Conservation (phyloP, 2,888 invertebrate genomes). For the Chaetogeoica ovagalla region DNA sequence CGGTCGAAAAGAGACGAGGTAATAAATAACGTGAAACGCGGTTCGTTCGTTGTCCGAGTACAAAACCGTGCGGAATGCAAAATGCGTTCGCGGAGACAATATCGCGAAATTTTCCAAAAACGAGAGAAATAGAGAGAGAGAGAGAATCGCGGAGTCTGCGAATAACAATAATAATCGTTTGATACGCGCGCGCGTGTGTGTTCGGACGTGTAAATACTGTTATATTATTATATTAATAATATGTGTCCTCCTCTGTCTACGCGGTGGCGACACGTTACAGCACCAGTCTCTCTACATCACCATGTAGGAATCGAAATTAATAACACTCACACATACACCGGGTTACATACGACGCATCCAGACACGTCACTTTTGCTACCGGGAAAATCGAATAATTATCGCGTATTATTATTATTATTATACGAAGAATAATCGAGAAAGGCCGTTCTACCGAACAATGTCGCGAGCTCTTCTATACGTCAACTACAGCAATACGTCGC, state of each 20-base stretch:
- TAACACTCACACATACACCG: background rate
- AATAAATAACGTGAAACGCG: too few species aligned
- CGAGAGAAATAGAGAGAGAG: too few species aligned
- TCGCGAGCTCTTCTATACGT: background rate
- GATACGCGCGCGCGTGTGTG: background rate
- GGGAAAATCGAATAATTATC: conserved; percentile 37
- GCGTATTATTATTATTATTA: too few species aligned
- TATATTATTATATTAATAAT: too few species aligned
- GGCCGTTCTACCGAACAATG: background rate
- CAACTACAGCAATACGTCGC: conserved; percentile 5
- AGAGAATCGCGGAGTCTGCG: background rate
- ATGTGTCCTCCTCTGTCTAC: too few species aligned
- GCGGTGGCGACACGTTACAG: too few species aligned
- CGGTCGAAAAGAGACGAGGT: too few species aligned
- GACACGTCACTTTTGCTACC: conserved; percentile 16
- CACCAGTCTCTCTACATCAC: background rate
- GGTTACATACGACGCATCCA: background rate
- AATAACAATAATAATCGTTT: background rate
- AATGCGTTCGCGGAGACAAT: too few species aligned
- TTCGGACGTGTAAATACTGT: conserved; percentile 20
- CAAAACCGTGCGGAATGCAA: too few species aligned
- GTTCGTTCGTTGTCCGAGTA: too few species aligned
- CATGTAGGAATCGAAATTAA: conserved; percentile 22
- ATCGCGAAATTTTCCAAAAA: too few species aligned
- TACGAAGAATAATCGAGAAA: background rate